phyloP scores from a whole-genome alignment of 1,140 invertebrate genomes.

The Formica exsecta region DNA sequence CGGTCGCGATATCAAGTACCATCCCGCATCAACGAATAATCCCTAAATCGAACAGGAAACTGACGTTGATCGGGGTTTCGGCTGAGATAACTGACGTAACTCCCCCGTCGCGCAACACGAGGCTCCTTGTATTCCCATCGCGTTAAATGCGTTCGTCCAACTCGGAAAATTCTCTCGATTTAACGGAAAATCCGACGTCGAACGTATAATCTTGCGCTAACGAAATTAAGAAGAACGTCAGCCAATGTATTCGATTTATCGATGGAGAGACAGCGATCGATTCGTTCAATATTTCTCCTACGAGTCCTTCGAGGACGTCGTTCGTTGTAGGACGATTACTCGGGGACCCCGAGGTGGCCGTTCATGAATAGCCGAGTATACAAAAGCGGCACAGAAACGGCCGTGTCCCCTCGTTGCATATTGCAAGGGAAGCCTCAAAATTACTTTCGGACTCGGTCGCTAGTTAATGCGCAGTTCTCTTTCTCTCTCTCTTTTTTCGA shows the following conservation, averaged over 20 bases:
- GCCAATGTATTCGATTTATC: constrained; percentile 13
- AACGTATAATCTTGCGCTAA: background rate
- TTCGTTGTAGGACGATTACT: constrained; percentile 53
- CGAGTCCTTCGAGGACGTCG: constrained; percentile 3
- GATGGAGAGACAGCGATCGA: background rate
- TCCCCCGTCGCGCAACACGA: background rate
- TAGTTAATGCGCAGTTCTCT: constrained; percentile 54
- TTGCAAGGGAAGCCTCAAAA: constrained; percentile 69
- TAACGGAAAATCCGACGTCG: background rate
- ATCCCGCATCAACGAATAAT: no score
- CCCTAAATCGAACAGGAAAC: background rate
- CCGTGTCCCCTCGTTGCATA: constrained; percentile 64
- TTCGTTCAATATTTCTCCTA: constrained; percentile 14
- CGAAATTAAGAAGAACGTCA: background rate
- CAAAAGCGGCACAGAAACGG: constrained; percentile 52
- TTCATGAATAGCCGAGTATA: constrained; percentile 62
- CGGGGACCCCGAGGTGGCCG: constrained; percentile 6
- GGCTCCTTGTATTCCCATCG: constrained; percentile 7
- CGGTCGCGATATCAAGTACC: background rate
- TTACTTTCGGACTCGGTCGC: constrained; percentile 64
- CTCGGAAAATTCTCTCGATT: background rate
- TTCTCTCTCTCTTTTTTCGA: constrained; percentile 12
- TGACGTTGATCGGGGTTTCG: constrained; percentile 14
- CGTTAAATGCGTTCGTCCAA: background rate
- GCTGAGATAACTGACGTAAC: constrained; percentile 39